These are phyloP conservation scores for Propithecus perrieri DNA, from an alignment of 2,797 vertebrate genomes.

Conservation along the genomic window DNA sequence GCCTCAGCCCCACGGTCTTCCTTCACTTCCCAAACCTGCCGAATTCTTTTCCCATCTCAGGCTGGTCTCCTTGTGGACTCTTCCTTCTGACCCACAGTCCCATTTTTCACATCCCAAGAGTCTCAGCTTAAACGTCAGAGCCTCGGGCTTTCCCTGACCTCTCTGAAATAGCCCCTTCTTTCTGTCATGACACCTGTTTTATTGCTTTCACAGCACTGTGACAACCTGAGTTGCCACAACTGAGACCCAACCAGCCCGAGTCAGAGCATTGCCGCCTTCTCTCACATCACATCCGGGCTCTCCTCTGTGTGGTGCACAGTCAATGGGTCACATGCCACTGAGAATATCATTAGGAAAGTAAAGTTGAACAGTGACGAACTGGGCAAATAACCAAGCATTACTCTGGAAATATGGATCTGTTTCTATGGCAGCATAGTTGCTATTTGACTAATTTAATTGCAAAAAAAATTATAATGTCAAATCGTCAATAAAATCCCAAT, in stretches of 20 bases:
- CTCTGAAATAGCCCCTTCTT: neutral
- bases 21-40: neutral
- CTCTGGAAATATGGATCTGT: neutral
- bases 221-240: neutral
- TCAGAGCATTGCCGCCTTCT: neutral
- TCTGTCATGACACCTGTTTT: neutral
- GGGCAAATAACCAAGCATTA: neutral
- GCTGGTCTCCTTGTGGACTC: neutral
- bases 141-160: neutral
- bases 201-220: neutral
- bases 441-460: neutral
- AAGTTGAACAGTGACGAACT: neutral
- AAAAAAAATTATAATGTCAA: neutral
- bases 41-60: neutral
- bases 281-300: accelerated
- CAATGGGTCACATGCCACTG: accelerated
- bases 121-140: neutral
- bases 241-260: too few relatives aligned
- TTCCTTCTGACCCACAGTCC: neutral
- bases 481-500: neutral
- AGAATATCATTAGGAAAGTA: neutral
- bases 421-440: neutral
- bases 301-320: too few relatives aligned
- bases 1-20: neutral
- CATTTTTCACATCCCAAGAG: neutral